Conservation (phyloP, 1,140 invertebrate genomes). For the Eupristina koningsbergeri region DNA sequence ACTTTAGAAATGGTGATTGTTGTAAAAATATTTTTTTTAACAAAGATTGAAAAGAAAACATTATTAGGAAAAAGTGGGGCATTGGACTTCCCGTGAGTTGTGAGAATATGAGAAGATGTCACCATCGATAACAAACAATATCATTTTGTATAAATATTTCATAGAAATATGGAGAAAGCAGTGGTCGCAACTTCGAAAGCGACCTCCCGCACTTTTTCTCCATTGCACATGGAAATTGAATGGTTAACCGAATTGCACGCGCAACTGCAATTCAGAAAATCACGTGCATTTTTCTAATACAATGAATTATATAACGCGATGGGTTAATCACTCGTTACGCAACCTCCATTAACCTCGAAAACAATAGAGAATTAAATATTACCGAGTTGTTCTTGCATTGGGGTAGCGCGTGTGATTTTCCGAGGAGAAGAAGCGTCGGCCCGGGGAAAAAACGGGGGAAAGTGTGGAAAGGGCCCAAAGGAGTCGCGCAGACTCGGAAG, state of each 20-base stretch:
- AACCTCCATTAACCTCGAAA: neutral
- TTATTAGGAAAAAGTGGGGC: no score
- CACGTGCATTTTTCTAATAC: neutral
- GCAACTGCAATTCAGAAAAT: neutral
- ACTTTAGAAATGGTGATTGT: no score
- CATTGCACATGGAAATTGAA: neutral
- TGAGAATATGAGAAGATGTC: no score
- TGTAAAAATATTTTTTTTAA: no score
- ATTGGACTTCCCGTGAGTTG: no score
- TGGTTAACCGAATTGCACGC: neutral
- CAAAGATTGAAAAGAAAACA: no score
- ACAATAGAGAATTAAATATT: neutral
- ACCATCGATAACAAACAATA: no score
- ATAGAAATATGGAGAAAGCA: neutral
- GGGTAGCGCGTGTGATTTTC: no score
- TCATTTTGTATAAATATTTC: neutral
- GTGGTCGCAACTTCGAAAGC: neutral
- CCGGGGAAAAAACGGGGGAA: no score
- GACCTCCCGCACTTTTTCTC: neutral
- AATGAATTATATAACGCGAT: neutral
- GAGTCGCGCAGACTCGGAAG: neutral
- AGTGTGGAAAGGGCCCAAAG: no score
- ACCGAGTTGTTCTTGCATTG: no score
- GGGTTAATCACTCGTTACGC: neutral
- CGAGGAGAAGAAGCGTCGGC: no score